Conservation (phyloP, 2,888 invertebrate genomes). For the Taenaris catops region DNA sequence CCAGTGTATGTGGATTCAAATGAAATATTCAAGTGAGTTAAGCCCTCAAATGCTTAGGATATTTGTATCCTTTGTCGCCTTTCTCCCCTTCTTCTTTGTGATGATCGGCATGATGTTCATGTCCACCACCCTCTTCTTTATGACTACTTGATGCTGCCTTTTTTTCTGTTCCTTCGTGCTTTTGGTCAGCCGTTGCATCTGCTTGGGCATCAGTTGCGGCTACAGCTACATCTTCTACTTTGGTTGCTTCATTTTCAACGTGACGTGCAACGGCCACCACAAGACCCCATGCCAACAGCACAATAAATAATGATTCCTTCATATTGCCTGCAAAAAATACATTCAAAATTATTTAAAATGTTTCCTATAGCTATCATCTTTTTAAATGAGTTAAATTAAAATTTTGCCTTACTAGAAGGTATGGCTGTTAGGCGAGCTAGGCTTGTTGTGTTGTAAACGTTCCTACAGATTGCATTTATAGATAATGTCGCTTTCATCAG, state of each 20-base stretch:
- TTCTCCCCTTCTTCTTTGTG: conserved; percentile 87
- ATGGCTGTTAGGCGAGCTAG: conserved; percentile 43
- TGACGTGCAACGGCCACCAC: conserved; percentile 48
- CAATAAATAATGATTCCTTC: conserved; percentile 50
- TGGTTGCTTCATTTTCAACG: conserved; percentile 40
- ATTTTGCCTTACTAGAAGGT: conserved; percentile 38
- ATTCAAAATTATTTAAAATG: conserved; percentile 4
- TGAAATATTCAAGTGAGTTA: conserved; percentile 3
- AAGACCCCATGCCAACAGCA: conserved; percentile 46
- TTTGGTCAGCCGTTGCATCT: conserved; percentile 45
- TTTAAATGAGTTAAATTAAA: conserved; percentile 6
- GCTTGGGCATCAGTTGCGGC: conserved; percentile 21
- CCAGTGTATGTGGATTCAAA: conserved; percentile 35
- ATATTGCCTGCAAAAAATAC: conserved; percentile 39
- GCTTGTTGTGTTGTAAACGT: conserved; percentile 55
- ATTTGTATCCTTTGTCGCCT: conserved; percentile 89
- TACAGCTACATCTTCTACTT: conserved; percentile 17
- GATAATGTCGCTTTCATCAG: conserved; percentile 68
- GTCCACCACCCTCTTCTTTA: conserved; percentile 84
- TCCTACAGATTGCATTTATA: conserved; percentile 69
- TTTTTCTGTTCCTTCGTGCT: conserved; percentile 72
- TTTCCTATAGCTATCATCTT: conserved; percentile 1
- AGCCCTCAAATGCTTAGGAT: conserved; percentile 13
- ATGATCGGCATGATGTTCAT: conserved; percentile 83
- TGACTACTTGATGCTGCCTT: conserved; percentile 68